A percentile compares a stretch with the other conserved stretches of the same genome.
Conservation (phyloP, 1,140 invertebrate species). For the Ganaspis sp. region DNA sequence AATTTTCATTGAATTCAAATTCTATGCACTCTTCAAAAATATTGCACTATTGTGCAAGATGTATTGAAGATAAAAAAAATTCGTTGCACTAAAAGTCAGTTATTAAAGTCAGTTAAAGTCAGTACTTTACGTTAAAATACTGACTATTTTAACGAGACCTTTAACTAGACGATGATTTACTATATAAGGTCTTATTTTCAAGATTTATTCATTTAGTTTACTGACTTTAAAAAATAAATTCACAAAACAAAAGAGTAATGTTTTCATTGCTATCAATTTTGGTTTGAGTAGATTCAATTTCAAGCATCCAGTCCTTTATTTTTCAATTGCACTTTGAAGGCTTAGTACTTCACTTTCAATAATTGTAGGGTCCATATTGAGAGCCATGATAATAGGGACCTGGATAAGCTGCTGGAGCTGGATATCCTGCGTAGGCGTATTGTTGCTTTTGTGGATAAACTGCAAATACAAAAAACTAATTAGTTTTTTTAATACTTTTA, state of each 20-base stretch:
- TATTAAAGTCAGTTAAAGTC: too few relatives aligned
- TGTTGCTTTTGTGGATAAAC: conserved; percentile 96
- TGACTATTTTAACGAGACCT: neutral
- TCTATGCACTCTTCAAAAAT: conserved; percentile 15
- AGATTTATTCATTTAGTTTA: neutral
- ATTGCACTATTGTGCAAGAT: conserved; percentile 28
- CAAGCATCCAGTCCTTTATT: conserved; percentile 39
- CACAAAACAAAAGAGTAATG: neutral
- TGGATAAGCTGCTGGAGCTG: conserved; percentile 88
- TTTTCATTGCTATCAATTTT: conserved; percentile 34
- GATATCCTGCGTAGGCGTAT: conserved; percentile 91
- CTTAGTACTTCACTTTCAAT: conserved; percentile 75
- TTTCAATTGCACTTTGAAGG: conserved; percentile 36
- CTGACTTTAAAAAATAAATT: neutral
- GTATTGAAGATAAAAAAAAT: neutral
- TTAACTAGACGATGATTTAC: neutral
- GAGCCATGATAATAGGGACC: conserved; percentile 93
- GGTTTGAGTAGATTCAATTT: conserved; percentile 36
- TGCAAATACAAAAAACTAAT: conserved; percentile 72
- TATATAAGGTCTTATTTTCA: neutral
- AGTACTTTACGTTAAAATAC: neutral
- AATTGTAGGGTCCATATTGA: conserved; percentile 94
- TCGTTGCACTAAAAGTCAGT: neutral
- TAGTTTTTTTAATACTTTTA: conserved; percentile 16
- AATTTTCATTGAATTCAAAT: neutral